Conservation (phyloP, 2,113 vertebrate genomes). For the Xenopus borealis region DNA sequence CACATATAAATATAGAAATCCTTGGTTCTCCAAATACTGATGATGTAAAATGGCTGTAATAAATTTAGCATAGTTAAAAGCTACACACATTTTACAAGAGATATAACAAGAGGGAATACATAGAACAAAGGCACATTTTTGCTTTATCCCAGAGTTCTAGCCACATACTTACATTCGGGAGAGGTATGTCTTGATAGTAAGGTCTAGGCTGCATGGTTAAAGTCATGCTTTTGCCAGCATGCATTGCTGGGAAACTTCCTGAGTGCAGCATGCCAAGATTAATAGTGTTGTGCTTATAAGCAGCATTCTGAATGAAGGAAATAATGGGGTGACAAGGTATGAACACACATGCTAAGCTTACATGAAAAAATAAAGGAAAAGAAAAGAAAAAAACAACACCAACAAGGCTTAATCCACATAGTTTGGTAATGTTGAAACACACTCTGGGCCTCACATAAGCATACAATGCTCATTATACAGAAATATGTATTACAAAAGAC, state of each 20-base stretch:
- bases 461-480: slow-evolving; percentile 52
- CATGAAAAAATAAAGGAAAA: slow-evolving; percentile 69
- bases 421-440: slow-evolving; percentile 71
- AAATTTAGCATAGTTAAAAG: not conserved
- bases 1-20: not conserved
- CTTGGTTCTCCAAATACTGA: not conserved
- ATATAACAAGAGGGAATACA: not conserved
- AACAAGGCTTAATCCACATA: slow-evolving; percentile 78
- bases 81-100: not conserved
- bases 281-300: slow-evolving; percentile 99
- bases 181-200: slow-evolving; percentile 97
- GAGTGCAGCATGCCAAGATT: slow-evolving; percentile 99
- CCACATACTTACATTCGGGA: slow-evolving; percentile 76
- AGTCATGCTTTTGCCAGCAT: slow-evolving; percentile 96
- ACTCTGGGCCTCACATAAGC: slow-evolving; percentile 67
- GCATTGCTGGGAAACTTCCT: slow-evolving; percentile 95
- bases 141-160: slow-evolving; percentile 58
- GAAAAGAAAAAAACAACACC: not conserved
- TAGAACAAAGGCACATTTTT: not conserved
- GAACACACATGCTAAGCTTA: slow-evolving; percentile 71
- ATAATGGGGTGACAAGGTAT: slow-evolving; percentile 95
- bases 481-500: slow-evolving; percentile 6
- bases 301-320: slow-evolving; percentile 99
- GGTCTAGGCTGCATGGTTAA: slow-evolving; percentile 99
- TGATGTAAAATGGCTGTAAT: not conserved